A percentile compares a stretch with the other conserved stretches of the same genome.
These are phyloP conservation scores for Tragopan temminckii DNA, from an alignment of 2,797 vertebrate species.

Conservation along the genomic window DNA sequence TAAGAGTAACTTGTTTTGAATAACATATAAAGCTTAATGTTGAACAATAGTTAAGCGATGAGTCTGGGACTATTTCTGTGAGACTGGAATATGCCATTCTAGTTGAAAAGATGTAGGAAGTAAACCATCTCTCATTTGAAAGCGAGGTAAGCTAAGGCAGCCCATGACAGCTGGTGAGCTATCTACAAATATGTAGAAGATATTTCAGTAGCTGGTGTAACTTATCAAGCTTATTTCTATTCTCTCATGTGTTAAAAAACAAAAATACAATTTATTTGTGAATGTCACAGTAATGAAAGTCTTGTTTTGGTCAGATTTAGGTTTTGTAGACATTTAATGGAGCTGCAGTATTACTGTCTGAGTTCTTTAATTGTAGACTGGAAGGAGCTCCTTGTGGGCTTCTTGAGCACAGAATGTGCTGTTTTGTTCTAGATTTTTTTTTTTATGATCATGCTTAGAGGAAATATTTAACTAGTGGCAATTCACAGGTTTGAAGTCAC, in stretches of 20 bases:
- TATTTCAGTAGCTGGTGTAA: neutral
- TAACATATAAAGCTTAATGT: neutral
- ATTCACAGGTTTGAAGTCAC: neutral
- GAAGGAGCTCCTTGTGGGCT: neutral
- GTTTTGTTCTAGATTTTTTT: conserved; percentile 25
- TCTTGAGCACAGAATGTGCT: neutral
- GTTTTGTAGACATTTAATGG: neutral
- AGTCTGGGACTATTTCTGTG: neutral
- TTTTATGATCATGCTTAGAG: neutral
- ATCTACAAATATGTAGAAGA: neutral
- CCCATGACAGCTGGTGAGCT: neutral
- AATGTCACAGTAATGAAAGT: neutral
- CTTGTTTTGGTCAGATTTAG: neutral
- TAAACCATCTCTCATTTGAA: neutral
- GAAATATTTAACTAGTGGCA: neutral
- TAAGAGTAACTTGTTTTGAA: neutral
- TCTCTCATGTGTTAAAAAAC: neutral
- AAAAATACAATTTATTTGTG: neutral
- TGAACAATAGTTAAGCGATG: neutral
- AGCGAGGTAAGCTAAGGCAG: neutral
- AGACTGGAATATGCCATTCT: neutral
- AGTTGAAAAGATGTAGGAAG: neutral
- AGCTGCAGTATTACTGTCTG: neutral
- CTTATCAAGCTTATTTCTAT: neutral
- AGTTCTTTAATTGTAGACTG: neutral